phyloP scores from a whole-genome alignment of 2,113 vertebrate genomes.

The Melanotaenia duboulayi region DNA sequence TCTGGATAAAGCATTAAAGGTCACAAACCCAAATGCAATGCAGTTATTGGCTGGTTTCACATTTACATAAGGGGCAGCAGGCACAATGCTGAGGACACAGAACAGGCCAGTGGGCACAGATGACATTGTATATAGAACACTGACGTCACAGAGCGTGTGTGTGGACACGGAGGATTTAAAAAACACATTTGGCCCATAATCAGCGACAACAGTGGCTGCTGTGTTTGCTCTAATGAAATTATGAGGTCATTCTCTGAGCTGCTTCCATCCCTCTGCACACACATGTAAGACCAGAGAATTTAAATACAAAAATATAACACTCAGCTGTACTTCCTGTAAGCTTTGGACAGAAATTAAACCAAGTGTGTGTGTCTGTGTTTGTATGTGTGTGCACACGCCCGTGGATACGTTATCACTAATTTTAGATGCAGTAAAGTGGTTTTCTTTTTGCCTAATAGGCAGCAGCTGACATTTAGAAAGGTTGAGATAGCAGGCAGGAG shows the following conservation, averaged over 20 bases:
- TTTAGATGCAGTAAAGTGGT: conserved; percentile 40
- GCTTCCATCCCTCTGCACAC: conserved; percentile 6
- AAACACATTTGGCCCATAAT: conserved; percentile 9
- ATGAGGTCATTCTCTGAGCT: conserved; percentile 10
- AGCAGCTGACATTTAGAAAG: conserved; percentile 64
- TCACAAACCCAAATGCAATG: background rate
- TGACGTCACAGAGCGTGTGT: conserved; percentile 19
- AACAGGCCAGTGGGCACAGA: conserved; percentile 41
- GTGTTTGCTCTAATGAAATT: conserved; percentile 26
- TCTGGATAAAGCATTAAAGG: background rate
- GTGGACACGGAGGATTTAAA: conserved; percentile 2
- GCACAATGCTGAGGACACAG: conserved; percentile 10
- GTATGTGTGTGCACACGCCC: background rate
- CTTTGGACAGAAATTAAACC: conserved; percentile 33
- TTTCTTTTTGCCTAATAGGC: conserved; percentile 53
- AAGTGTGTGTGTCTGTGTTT: conserved; percentile 6
- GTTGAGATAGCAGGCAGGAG: conserved; percentile 53
- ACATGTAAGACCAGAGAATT: background rate
- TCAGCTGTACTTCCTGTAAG: conserved; percentile 6
- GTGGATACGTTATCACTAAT: conserved; percentile 40
- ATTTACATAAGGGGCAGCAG: conserved; percentile 17
- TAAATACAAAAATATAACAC: conserved; percentile 1
- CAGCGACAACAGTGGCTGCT: conserved; percentile 16
- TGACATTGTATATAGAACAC: conserved; percentile 11
- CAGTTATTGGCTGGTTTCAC: conserved; percentile 1